phyloP scores from a whole-genome alignment of 2,888 invertebrate genomes.

The Diplolepis rosae region DNA sequence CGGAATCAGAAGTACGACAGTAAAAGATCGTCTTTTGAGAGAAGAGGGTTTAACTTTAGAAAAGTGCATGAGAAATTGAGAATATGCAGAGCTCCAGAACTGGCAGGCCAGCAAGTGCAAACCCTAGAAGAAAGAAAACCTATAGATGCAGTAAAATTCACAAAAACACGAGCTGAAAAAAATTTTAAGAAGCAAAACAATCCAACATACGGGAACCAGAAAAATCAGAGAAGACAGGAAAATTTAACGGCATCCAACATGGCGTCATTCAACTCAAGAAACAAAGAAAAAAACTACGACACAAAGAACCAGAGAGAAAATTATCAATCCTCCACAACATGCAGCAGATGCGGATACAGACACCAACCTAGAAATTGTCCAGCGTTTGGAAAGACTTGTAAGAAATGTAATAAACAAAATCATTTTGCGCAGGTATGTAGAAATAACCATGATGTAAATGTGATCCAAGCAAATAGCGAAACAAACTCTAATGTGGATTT shows the following conservation, averaged over 20 bases:
- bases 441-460: too few relatives aligned
- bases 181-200: background rate
- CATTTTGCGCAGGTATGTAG: too few relatives aligned
- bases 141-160: background rate
- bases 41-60: slow-evolving; percentile 43
- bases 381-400: background rate
- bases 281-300: background rate
- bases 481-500: too few relatives aligned
- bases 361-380: background rate
- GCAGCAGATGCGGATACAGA: background rate
- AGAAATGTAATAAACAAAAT: slow-evolving; percentile 3
- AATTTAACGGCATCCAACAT: slow-evolving; percentile 22
- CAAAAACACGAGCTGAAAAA: background rate
- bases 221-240: background rate
- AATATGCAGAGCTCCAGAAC: slow-evolving; percentile 43
- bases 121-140: background rate
- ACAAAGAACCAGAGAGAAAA: background rate
- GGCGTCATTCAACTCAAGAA: background rate
- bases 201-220: background rate
- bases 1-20: slow-evolving; percentile 35
- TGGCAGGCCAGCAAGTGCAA: slow-evolving; percentile 40
- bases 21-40: slow-evolving; percentile 47
- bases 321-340: too few relatives aligned
- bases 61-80: slow-evolving; percentile 34
- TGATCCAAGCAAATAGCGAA: too few relatives aligned